phyloP scores from a whole-genome alignment of 2,888 invertebrate genomes.

The Noctua janthe region DNA sequence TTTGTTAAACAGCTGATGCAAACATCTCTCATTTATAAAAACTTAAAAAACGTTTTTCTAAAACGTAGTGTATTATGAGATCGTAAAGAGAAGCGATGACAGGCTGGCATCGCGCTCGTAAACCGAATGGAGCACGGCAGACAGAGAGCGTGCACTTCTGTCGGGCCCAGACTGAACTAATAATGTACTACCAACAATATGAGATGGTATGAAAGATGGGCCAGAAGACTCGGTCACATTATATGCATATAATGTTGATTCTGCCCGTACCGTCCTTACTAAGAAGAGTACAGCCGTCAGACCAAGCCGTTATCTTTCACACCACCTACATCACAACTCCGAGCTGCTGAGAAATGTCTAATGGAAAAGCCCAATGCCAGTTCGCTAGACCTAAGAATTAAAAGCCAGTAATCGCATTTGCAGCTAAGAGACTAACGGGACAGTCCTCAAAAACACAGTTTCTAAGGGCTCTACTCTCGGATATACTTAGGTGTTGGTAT shows the following conservation, averaged over 20 bases:
- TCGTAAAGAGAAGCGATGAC: slow-evolving; percentile 58
- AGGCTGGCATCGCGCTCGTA: slow-evolving; percentile 52
- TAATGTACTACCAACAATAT: slow-evolving; percentile 35
- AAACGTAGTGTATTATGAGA: slow-evolving; percentile 45
- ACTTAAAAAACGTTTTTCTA: slow-evolving; percentile 30
- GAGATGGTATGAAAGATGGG: background rate
- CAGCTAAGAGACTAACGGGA: background rate
- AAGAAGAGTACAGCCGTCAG: background rate
- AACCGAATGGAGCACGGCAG: slow-evolving; percentile 51
- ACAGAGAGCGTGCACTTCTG: slow-evolving; percentile 48
- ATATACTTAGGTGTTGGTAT: background rate
- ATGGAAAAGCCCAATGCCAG: background rate
- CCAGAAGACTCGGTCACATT: slow-evolving; percentile 19
- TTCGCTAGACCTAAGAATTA: background rate
- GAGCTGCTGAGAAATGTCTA: background rate
- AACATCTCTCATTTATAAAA: slow-evolving; percentile 22
- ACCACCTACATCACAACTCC: background rate
- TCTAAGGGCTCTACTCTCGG: background rate
- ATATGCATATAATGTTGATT: too few species aligned
- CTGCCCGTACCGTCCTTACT: background rate
- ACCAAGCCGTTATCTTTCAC: background rate
- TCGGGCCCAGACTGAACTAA: slow-evolving; percentile 38
- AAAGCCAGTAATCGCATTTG: background rate
- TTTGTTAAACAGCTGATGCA: slow-evolving; percentile 43
- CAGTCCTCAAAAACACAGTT: background rate